Evolutionary conservation across 1,140 invertebrate species (phyloP).

Genomic region (Oncopodura yosiiana): DNA sequence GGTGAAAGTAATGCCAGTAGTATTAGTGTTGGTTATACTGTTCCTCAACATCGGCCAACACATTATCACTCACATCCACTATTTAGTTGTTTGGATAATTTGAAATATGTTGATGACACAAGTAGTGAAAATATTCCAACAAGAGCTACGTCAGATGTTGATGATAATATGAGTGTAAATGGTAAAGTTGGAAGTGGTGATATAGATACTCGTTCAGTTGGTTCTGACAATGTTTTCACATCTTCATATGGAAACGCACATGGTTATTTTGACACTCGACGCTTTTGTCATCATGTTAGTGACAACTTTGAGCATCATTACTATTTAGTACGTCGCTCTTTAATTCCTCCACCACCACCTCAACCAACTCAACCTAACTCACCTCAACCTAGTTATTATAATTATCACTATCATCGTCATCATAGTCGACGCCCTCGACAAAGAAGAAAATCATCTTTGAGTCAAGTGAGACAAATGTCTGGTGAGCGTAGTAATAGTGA

Average conservation of each 20-base stretch:
- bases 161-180: conserved; percentile 21
- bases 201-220: conserved; percentile 24
- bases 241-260: too few relatives aligned
- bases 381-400: background rate
- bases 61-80: conserved; percentile 8
- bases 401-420: background rate
- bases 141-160: conserved; percentile 20
- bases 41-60: background rate
- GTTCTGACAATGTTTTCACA: conserved; percentile 33
- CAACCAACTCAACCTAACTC: background rate
- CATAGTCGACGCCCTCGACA: background rate
- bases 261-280: too few relatives aligned
- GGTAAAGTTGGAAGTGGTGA: too few relatives aligned
- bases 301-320: conserved; percentile 12
- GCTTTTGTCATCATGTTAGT: too few relatives aligned
- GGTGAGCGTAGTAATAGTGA: background rate
- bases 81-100: conserved; percentile 27
- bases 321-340: background rate
- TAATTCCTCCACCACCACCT: background rate
- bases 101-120: conserved; percentile 34
- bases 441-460: too few relatives aligned
- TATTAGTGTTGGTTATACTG: conserved; percentile 2
- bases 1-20: conserved; percentile 4
- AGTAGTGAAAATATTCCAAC: conserved; percentile 35
- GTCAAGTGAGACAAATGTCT: too few relatives aligned